Evolutionary conservation across 1,140 invertebrate genomes (phyloP), one percentile per base, ranked within the genome.

Genomic region (Lucilia cuprina): DNA sequence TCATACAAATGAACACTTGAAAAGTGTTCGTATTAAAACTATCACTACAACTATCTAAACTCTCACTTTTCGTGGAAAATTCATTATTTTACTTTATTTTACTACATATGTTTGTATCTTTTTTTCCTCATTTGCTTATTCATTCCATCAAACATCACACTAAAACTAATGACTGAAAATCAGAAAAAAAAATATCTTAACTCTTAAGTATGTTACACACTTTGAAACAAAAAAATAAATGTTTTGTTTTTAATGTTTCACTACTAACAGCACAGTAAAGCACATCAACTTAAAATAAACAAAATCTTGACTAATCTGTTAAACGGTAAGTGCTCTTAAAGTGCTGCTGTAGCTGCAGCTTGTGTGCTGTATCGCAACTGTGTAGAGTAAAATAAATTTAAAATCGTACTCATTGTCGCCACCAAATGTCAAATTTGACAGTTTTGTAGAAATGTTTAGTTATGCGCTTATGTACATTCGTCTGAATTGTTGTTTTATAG

Each of bases 371-470:
- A n/a, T 12, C 5, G 41, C 41, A 41, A 41, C 14, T 60, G 9
- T 70, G 65, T 70, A 70, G 65, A 70, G 65, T n/a, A 70, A 70
- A 70, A 70, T 19, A 70, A 70, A 70, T 25, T 25, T 21, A 70
- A 70, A 70, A 70, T 70, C 65, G n/a, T 70, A 70, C 65, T 70
- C 65, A 70, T 70, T 70, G 65, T 70, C 65, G 65, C 65, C 65
- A 70, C n/a, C 65, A 21, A 70, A 70, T 70, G 65, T 70, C 65
- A 70, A 70, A 21, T 70, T 70, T 70, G 65, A 70, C 65, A 70
- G 65, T 70, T 70, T 70, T 70, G n/a, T 21, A 70, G 65, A 21
- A 21, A 7, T 70, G 65, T 70, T 4, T 70, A 70, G 4, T 70
- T 70, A n/a, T 70, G 65, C 17, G 50, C 17, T 13, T 55, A 41